These are phyloP conservation scores for Schizothorax lantsangensis DNA, from an alignment of 2,797 vertebrate species.

Conservation along the genomic window DNA sequence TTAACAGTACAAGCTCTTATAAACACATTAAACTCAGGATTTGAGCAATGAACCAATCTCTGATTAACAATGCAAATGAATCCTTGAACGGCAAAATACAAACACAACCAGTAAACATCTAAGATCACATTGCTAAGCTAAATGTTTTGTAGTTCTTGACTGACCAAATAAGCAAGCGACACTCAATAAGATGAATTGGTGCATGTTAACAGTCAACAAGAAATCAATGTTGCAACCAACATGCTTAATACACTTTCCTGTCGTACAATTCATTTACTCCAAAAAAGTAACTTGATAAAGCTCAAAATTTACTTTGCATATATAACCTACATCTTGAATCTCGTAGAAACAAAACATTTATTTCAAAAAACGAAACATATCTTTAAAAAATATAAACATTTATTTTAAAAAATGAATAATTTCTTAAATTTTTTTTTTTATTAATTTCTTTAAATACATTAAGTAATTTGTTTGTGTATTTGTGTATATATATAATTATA, in stretches of 20 bases:
- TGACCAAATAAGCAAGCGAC: not conserved
- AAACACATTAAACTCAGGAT: slow-evolving; percentile 26
- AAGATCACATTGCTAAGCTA: not conserved
- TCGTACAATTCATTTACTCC: too few species aligned
- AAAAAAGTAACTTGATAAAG: not conserved
- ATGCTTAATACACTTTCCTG: not conserved
- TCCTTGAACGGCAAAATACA: not conserved
- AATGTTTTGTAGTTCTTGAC: not conserved
- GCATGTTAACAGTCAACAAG: not conserved
- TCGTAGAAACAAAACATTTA: not conserved
- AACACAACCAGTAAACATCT: not conserved
- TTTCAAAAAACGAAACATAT: too few species aligned
- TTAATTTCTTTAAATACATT: too few species aligned
- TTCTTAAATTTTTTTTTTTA: too few species aligned
- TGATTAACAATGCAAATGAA: slow-evolving; percentile 25
- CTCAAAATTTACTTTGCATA: not conserved
- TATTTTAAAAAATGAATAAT: too few species aligned
- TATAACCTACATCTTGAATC: not conserved
- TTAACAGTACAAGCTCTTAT: slow-evolving; percentile 25
- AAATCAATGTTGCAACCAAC: not conserved
- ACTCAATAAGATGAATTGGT: not conserved
- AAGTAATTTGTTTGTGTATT: too few species aligned
- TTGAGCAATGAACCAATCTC: not conserved
- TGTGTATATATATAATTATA: too few species aligned
- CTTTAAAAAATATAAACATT: too few species aligned